These are phyloP conservation scores for Anastrepha ludens DNA, from an alignment of 1,140 invertebrate genomes.

Conservation along the genomic window DNA sequence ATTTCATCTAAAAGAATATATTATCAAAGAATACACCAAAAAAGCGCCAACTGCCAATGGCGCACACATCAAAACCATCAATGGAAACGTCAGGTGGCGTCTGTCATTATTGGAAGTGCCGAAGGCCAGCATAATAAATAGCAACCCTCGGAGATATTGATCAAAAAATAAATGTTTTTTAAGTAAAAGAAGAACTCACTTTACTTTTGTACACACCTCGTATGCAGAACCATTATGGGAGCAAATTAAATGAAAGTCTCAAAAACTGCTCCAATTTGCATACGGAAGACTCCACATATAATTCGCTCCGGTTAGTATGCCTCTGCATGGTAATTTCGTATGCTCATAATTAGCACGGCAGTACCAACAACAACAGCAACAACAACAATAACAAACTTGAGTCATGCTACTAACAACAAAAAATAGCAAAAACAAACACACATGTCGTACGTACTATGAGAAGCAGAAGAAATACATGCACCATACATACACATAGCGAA, in stretches of 20 bases:
- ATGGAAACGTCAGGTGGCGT: too few relatives aligned
- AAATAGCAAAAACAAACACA: background rate
- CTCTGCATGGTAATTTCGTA: background rate
- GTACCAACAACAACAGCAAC: constrained; percentile 5
- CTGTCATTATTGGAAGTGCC: too few relatives aligned
- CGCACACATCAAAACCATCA: too few relatives aligned
- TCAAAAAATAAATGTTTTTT: too few relatives aligned
- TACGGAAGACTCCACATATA: background rate
- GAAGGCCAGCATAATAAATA: too few relatives aligned
- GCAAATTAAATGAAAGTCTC: background rate
- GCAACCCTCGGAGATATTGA: background rate
- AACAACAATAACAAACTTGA: constrained; percentile 42
- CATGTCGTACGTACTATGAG: background rate
- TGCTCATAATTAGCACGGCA: background rate
- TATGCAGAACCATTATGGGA: too few relatives aligned
- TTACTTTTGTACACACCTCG: too few relatives aligned
- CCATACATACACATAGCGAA: background rate
- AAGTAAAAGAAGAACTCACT: too few relatives aligned
- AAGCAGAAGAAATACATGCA: constrained; percentile 7
- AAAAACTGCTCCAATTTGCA: constrained; percentile 25
- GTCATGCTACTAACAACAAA: constrained; percentile 44
- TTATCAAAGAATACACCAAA: too few relatives aligned
- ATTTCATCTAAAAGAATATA: too few relatives aligned
- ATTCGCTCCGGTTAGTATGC: constrained; percentile 26
- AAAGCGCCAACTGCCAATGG: too few relatives aligned